Evolutionary conservation across 92 coral and sea anemone species (phyloP).

Genomic region (Porites lobata): DNA sequence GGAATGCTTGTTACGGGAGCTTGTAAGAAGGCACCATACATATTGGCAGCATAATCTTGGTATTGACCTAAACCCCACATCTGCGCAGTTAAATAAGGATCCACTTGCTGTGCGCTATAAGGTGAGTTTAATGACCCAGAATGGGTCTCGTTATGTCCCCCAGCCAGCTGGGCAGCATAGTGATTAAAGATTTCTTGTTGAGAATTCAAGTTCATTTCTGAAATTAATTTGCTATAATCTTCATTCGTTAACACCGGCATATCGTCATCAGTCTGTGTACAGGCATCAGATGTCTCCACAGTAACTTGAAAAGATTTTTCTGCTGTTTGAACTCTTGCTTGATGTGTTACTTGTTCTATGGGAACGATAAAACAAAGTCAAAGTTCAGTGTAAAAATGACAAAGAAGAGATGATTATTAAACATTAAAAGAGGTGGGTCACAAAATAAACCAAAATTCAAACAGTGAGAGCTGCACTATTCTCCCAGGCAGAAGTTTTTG

Average conservation of each 20-base stretch:
- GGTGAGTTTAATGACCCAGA: background rate
- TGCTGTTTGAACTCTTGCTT: slow-evolving; percentile 2
- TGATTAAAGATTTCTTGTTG: slow-evolving; percentile 37
- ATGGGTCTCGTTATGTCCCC: slow-evolving; percentile 4
- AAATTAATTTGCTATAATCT: slow-evolving; percentile 17
- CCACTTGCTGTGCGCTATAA: slow-evolving; percentile 27
- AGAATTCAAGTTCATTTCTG: slow-evolving; percentile 13
- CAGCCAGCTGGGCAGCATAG: slow-evolving; percentile 18
- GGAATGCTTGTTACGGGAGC: background rate
- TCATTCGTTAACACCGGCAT: background rate
- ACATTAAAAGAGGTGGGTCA: too few relatives aligned
- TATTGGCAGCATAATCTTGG: slow-evolving; percentile 20
- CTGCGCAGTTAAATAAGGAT: slow-evolving; percentile 35
- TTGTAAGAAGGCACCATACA: slow-evolving; percentile 37
- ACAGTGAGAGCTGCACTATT: too few relatives aligned
- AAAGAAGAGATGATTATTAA: too few relatives aligned
- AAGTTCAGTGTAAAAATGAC: too few relatives aligned
- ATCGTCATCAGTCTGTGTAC: slow-evolving; percentile 39
- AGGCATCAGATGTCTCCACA: slow-evolving; percentile 11
- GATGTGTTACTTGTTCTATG: background rate
- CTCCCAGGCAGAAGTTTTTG: too few relatives aligned
- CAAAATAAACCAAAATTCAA: too few relatives aligned
- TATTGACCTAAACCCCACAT: slow-evolving; percentile 44
- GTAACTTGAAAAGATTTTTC: slow-evolving; percentile 25
- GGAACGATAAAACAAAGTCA: background rate